Evolutionary conservation across 2,113 vertebrate genomes (phyloP).

Genomic region (Canis aureus): DNA sequence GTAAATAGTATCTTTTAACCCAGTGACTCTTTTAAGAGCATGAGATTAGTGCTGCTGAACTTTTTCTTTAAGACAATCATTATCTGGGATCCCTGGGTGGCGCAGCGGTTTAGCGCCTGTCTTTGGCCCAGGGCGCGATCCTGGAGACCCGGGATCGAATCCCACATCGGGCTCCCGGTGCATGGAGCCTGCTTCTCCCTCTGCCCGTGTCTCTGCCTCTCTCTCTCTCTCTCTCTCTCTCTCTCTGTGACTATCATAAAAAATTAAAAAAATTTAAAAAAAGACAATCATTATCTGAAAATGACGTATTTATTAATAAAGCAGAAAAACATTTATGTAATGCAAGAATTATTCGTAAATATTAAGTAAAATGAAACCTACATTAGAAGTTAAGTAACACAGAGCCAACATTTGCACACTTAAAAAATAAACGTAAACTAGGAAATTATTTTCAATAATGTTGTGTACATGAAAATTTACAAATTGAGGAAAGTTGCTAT

Average conservation of each 20-base stretch:
- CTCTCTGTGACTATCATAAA: too few relatives aligned
- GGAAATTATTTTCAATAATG: constrained; percentile 60
- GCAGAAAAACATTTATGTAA: background rate
- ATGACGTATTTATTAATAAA: background rate
- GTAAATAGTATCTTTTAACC: constrained; percentile 19
- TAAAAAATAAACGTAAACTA: background rate
- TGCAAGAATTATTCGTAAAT: background rate
- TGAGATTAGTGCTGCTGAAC: constrained; percentile 1
- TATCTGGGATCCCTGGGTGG: background rate
- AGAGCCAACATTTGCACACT: background rate
- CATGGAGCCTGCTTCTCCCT: too few relatives aligned
- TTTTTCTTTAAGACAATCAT: constrained; percentile 56
- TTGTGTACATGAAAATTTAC: constrained; percentile 6
- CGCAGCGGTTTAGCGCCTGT: too few relatives aligned
- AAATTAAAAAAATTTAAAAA: too few relatives aligned
- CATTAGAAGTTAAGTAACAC: background rate
- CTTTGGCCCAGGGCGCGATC: too few relatives aligned
- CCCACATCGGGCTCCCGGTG: too few relatives aligned
- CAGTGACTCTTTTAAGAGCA: constrained; percentile 35
- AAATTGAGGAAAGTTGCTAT: background rate
- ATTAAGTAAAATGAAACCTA: background rate
- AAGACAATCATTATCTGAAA: constrained; percentile 29
- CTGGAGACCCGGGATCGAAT: too few relatives aligned
- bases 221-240: too few relatives aligned
- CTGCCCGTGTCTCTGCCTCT: too few relatives aligned